A percentile compares a stretch with the other conserved stretches of the same genome.
Conservation (phyloP, 2,113 vertebrate genomes). For the Sylvietta virens region DNA sequence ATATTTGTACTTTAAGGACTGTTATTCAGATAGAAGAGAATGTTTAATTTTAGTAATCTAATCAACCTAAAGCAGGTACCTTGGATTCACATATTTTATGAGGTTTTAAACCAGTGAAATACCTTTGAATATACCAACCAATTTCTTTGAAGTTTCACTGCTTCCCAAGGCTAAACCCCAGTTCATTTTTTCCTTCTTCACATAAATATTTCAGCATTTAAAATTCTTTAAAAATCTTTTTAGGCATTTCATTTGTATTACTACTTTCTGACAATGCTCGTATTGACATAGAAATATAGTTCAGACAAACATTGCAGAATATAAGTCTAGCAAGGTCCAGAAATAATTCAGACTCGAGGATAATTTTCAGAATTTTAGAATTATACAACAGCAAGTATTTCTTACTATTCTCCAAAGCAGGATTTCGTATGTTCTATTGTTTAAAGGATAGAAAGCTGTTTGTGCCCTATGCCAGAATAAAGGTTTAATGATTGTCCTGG, state of each 20-base stretch:
- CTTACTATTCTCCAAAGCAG: neutral
- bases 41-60: slow-evolving; percentile 2
- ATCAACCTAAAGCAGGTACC: neutral
- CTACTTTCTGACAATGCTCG: neutral
- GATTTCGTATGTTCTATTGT: neutral
- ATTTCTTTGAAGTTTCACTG: neutral
- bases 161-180: neutral
- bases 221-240: neutral
- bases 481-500: neutral
- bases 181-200: neutral
- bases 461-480: neutral
- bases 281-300: neutral
- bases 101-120: neutral
- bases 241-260: neutral
- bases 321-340: neutral
- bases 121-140: neutral
- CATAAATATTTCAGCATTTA: neutral
- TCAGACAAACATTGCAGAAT: neutral
- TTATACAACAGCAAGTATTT: neutral
- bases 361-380: neutral
- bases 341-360: neutral
- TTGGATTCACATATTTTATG: neutral
- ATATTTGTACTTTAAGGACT: neutral
- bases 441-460: neutral
- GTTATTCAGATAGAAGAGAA: neutral